Conservation (phyloP, 2,113 vertebrate genomes). For the Esox niger region DNA sequence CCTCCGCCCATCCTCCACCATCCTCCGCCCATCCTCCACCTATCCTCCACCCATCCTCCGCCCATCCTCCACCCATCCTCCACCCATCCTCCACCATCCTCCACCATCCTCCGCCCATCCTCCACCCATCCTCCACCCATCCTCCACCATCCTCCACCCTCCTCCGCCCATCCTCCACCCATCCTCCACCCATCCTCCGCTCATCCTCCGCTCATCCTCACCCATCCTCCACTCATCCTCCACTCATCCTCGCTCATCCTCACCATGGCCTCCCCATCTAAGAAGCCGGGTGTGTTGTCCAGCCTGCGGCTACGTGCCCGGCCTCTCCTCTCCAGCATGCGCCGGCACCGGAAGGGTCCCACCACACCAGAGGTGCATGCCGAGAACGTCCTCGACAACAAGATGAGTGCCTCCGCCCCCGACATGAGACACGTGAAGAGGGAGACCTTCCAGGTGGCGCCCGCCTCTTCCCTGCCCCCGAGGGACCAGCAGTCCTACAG, state of each 20-base stretch:
- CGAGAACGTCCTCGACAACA: slow-evolving; percentile 36
- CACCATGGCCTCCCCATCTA: slow-evolving; percentile 50
- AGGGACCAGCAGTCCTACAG: slow-evolving; percentile 31
- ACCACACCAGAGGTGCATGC: slow-evolving; percentile 14
- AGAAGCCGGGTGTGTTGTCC: slow-evolving; percentile 58
- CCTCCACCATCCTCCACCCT: too few relatives aligned
- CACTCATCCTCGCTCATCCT: neutral
- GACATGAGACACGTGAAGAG: slow-evolving; percentile 45
- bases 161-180: neutral
- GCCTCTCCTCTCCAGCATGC: slow-evolving; percentile 47
- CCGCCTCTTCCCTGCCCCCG: neutral
- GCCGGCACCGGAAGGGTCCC: slow-evolving; percentile 25
- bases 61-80: too few relatives aligned
- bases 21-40: neutral
- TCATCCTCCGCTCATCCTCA: neutral
- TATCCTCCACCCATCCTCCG: neutral
- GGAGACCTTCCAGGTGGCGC: neutral
- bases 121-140: too few relatives aligned
- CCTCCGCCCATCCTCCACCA: too few relatives aligned
- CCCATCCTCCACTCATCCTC: neutral
- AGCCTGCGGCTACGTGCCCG: slow-evolving; percentile 60
- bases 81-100: slow-evolving; percentile 44
- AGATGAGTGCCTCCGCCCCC: slow-evolving; percentile 54
- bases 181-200: too few relatives aligned
- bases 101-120: neutral